Conservation (phyloP, 2,113 vertebrate species). For the Nannobrachium achirus region DNA sequence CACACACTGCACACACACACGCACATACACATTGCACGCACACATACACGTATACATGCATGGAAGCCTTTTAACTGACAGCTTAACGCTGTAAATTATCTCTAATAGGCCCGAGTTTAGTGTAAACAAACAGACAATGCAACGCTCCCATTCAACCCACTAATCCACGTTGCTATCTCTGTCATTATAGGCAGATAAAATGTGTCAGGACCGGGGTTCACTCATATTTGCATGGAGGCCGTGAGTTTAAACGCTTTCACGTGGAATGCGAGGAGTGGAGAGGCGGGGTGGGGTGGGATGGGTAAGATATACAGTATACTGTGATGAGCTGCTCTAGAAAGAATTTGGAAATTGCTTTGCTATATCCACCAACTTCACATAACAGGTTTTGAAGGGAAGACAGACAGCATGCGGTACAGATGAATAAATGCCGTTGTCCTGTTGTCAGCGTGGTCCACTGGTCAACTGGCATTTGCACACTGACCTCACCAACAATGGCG, state of each 20-base stretch:
- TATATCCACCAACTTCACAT: not conserved
- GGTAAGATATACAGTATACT: too few relatives aligned
- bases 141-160: constrained; percentile 30
- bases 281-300: not conserved
- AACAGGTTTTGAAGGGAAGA: constrained; percentile 10
- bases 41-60: constrained; percentile 20
- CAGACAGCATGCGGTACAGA: not conserved
- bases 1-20: not conserved
- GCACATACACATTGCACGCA: constrained; percentile 7
- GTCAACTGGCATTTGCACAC: not conserved
- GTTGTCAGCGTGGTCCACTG: not conserved
- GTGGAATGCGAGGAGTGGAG: constrained; percentile 2
- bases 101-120: constrained; percentile 69
- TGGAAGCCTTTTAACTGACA: constrained; percentile 54
- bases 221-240: constrained; percentile 52
- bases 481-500: not conserved
- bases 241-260: constrained; percentile 25
- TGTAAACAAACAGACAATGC: constrained; percentile 70
- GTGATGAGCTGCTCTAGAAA: constrained; percentile 3
- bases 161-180: not conserved
- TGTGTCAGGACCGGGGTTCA: constrained; percentile 22
- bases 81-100: constrained; percentile 65
- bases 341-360: constrained; percentile 22
- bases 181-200: constrained; percentile 43
- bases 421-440: not conserved